phyloP scores from a whole-genome alignment of 2,797 vertebrate genomes.

The Anguilla marmorata region DNA sequence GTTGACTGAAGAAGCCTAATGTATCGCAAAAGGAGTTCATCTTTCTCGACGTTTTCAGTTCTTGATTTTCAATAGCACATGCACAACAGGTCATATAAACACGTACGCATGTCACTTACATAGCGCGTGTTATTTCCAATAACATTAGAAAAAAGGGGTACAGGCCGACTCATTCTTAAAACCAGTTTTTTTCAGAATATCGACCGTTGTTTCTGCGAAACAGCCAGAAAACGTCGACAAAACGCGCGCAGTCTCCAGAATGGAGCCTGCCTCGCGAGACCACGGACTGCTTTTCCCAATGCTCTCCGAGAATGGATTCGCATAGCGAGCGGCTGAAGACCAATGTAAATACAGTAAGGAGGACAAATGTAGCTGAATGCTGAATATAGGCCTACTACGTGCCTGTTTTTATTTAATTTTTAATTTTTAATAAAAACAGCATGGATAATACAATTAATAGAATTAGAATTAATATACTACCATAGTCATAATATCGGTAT shows the following conservation, averaged over 20 bases:
- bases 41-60: background rate
- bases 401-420: background rate
- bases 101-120: background rate
- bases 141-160: background rate
- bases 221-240: background rate
- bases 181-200: background rate
- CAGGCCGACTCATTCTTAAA: background rate
- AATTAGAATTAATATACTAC: background rate
- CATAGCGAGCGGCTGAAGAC: constrained; percentile 29
- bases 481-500: no score
- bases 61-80: background rate
- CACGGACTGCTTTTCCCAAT: constrained; percentile 70
- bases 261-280: constrained; percentile 50
- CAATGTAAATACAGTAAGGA: background rate
- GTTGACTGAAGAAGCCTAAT: background rate
- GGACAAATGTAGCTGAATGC: background rate
- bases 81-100: constrained; percentile 10
- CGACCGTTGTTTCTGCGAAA: background rate
- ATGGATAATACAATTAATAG: background rate
- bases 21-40: background rate
- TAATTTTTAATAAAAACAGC: background rate
- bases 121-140: background rate
- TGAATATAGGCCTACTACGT: background rate
- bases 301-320: constrained; percentile 55
- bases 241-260: constrained; percentile 27